Conservation (phyloP, 2,888 invertebrate species). For the Nomada ruficornis region DNA sequence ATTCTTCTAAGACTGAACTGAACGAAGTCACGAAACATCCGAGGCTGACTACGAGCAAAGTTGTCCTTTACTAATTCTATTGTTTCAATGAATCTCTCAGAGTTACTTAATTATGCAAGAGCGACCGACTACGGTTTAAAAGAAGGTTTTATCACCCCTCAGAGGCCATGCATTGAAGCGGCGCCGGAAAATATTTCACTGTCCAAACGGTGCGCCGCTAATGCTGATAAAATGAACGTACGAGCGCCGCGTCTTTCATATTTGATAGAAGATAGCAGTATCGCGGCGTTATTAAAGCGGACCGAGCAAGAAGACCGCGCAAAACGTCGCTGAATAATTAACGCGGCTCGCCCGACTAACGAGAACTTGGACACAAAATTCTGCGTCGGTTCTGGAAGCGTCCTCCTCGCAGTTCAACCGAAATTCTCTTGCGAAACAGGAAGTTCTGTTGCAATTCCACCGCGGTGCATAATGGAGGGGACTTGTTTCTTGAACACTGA, state of each 20-base stretch:
- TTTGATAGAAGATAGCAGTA: conserved; percentile 52
- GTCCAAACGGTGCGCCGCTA: conserved; percentile 17
- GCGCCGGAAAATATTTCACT: conserved; percentile 39
- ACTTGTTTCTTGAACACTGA: neutral
- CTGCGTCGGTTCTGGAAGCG: conserved; percentile 21
- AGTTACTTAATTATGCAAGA: neutral
- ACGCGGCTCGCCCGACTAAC: conserved; percentile 51
- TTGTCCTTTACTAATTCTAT: neutral
- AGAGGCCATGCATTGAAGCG: neutral
- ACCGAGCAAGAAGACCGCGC: conserved; percentile 31
- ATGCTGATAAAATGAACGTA: conserved; percentile 57
- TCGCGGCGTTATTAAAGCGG: conserved; percentile 61
- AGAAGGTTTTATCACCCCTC: neutral
- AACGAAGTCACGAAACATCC: too few relatives aligned
- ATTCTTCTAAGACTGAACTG: too few relatives aligned
- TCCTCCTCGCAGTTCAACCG: neutral
- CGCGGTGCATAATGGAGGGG: conserved; percentile 4
- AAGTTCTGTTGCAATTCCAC: conserved; percentile 10
- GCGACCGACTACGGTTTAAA: too few relatives aligned
- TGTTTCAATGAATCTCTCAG: neutral
- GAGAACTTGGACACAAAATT: conserved; percentile 63
- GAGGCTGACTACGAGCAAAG: too few relatives aligned
- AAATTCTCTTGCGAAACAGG: neutral
- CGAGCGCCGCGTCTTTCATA: conserved; percentile 42
- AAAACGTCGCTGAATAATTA: conserved; percentile 65